Conservation (phyloP, 2,888 invertebrate genomes). For the Thymelicus acteon region DNA sequence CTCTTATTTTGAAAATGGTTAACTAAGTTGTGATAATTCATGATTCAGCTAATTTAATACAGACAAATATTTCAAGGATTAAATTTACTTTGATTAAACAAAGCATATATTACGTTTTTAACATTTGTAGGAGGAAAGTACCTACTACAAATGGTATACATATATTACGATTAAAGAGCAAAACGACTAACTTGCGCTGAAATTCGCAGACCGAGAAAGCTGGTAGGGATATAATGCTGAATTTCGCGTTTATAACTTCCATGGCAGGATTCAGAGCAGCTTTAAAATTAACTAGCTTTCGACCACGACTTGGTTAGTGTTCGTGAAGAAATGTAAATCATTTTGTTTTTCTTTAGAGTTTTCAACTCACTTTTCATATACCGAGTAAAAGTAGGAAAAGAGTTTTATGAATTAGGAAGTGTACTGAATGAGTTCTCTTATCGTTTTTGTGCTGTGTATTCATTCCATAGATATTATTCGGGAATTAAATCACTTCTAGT, state of each 20-base stretch:
- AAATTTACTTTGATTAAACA: no score
- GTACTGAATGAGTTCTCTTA: no score
- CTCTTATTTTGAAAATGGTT: no score
- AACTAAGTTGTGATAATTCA: no score
- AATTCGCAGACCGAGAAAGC: conserved; percentile 35
- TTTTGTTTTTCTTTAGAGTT: conserved; percentile 6
- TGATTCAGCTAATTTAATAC: no score
- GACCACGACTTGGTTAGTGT: conserved; percentile 12
- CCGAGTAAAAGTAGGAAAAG: neutral
- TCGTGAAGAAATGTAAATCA: conserved; percentile 19
- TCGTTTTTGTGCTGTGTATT: no score
- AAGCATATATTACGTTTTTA: no score
- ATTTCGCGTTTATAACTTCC: conserved; percentile 33
- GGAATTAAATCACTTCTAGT: no score
- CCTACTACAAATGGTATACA: no score
- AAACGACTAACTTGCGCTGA: conserved; percentile 30
- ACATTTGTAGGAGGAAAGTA: no score
- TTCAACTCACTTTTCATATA: neutral
- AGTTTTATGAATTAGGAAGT: neutral
- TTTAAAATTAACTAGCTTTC: conserved; percentile 32
- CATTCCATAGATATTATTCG: no score
- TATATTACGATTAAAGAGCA: conserved; percentile 20
- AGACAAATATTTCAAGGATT: no score
- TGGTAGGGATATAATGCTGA: conserved; percentile 34
- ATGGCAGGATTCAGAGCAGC: conserved; percentile 28